Conservation (phyloP, 2,888 invertebrate genomes). For the Drosophila falleni region DNA sequence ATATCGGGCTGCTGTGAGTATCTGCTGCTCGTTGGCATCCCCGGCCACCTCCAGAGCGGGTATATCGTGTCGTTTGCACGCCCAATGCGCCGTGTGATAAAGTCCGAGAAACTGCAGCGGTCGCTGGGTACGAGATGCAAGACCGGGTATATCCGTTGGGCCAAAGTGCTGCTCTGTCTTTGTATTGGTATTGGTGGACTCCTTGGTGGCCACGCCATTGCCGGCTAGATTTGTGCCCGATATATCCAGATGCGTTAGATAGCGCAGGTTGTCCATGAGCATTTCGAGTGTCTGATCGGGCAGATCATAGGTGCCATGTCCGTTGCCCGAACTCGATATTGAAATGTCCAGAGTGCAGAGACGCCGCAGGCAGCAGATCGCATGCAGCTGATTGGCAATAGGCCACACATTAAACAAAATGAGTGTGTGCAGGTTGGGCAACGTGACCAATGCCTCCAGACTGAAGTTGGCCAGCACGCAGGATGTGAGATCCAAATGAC, state of each 20-base stretch:
- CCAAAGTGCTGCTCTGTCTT: conserved; percentile 66
- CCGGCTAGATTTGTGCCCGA: conserved; percentile 98
- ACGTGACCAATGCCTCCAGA: conserved; percentile 86
- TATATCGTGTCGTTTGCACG: conserved; percentile 95
- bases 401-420: conserved; percentile 92
- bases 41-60: conserved; percentile 96
- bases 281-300: conserved; percentile 89
- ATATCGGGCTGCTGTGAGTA: conserved; percentile 92
- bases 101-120: conserved; percentile 96
- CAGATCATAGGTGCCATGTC: conserved; percentile 90
- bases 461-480: conserved; percentile 85
- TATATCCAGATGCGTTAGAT: conserved; percentile 94
- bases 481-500: conserved; percentile 84
- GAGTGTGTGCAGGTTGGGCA: conserved; percentile 90
- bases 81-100: conserved; percentile 95
- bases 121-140: conserved; percentile 90
- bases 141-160: conserved; percentile 93
- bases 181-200: conserved; percentile 78
- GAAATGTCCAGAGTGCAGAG: conserved; percentile 94
- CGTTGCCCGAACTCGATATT: conserved; percentile 88
- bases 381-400: conserved; percentile 87
- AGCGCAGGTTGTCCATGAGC: conserved; percentile 90
- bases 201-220: conserved; percentile 89
- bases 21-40: conserved; percentile 95
- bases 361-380: conserved; percentile 87